Evolutionary conservation across 1,140 invertebrate species (phyloP), one percentile per base, ranked within the genome.

Genomic region (Drosophila sp.): DNA sequence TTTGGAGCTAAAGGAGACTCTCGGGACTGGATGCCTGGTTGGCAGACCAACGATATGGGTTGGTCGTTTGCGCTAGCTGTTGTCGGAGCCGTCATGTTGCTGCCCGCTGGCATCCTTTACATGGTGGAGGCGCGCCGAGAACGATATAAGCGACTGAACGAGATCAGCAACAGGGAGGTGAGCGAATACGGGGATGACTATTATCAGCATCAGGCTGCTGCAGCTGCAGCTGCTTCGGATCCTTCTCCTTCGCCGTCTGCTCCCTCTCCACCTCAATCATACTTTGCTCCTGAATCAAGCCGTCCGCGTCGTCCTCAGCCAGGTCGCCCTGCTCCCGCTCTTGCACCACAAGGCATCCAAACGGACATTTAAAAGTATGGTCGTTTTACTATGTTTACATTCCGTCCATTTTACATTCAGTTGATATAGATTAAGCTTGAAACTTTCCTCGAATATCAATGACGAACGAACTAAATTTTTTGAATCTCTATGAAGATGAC

Each of bases 21-120:
- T 1, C 93, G 98, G 29, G 96, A 97, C 83, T 99, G 98, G 98
- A 98, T 99, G 96, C 98, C 98, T 0, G 95, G 98, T 84, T 98
- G 98, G 94, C 97, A 99, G 80, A 97, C 98, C 84, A 99, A 99
- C 93, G 96, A 97, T 89, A 94, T 99, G n/a, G 96, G 97, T 2
- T 99, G 98, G 98, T 97, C 97, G 1, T 99, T 95, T 93, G 98
- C 96, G 4, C 92, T 99, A 23, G 97, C 95, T 40, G 96, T 96
- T 7, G 92, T 98, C 17, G 97, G 97, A 25, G 94, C 95, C 3
- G 93, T 97, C 11, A 93, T 95, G 25, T 92, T 97, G 8, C 93
- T 96, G 30, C 94, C 96, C 29, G 94, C 95, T 30, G 96, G 96
- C 10, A 94, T 96, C 56, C 91, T 98, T 1, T 96, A 97, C 93